Conservation (phyloP, 2,888 invertebrate genomes). For the Hypercompe scribonia region DNA sequence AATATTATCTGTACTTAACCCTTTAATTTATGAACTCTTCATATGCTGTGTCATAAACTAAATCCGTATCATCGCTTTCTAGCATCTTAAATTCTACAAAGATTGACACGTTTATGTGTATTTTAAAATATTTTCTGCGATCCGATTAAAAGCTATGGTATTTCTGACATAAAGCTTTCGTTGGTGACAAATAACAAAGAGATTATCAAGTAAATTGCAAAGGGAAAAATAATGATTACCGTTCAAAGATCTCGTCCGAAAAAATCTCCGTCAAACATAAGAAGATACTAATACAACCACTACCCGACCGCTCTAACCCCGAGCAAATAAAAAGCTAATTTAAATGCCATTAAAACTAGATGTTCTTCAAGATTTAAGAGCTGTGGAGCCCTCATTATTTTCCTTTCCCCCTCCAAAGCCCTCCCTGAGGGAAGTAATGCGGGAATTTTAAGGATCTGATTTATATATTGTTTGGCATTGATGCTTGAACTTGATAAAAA, state of each 20-base stretch:
- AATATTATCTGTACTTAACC: too few relatives aligned
- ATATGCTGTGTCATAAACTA: too few relatives aligned
- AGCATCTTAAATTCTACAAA: too few relatives aligned
- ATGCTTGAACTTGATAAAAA: conserved; percentile 25
- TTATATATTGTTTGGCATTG: conserved; percentile 54
- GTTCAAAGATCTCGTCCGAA: conserved; percentile 11
- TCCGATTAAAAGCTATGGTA: too few relatives aligned
- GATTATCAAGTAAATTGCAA: not conserved
- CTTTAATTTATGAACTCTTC: too few relatives aligned
- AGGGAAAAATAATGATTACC: not conserved
- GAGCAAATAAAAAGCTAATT: conserved; percentile 84
- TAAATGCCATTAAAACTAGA: conserved; percentile 85
- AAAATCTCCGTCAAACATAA: conserved; percentile 21
- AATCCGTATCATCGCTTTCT: too few relatives aligned
- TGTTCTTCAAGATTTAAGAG: conserved; percentile 74
- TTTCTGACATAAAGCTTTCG: not conserved
- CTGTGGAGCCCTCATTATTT: conserved; percentile 56
- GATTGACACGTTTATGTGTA: too few relatives aligned
- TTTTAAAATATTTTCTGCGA: too few relatives aligned
- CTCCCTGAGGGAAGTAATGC: conserved; percentile 48
- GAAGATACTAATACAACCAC: conserved; percentile 28
- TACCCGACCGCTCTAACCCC: conserved; percentile 35
- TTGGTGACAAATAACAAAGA: not conserved
- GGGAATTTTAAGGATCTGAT: conserved; percentile 57
- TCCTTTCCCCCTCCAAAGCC: conserved; percentile 36